Conservation (phyloP, 1,140 invertebrate genomes). For the Nasonia giraulti region DNA sequence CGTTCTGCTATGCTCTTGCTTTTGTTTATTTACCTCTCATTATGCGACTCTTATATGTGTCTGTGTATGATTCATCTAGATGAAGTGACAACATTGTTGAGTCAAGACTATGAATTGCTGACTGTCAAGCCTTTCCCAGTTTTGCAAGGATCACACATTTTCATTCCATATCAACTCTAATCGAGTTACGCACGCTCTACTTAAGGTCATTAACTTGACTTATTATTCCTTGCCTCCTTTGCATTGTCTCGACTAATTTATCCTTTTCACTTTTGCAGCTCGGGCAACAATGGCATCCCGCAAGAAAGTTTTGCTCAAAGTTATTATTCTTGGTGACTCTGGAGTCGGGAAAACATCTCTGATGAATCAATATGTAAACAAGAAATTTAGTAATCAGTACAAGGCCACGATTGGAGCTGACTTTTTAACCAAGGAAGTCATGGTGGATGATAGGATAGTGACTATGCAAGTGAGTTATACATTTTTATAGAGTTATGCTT, state of each 20-base stretch:
- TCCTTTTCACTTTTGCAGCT: slow-evolving; percentile 46
- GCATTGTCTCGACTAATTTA: not conserved
- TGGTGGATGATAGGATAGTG: slow-evolving; percentile 98
- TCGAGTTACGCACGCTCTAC: not conserved
- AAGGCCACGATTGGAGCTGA: slow-evolving; percentile 99
- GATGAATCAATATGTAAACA: slow-evolving; percentile 99
- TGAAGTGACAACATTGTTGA: slow-evolving; percentile 12
- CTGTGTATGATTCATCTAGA: slow-evolving; percentile 35
- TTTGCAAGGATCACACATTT: not conserved
- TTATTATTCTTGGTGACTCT: slow-evolving; percentile 98
- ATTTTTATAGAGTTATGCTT: slow-evolving; percentile 6
- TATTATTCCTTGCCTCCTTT: not conserved
- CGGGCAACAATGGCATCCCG: slow-evolving; percentile 87
- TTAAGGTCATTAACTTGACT: not conserved
- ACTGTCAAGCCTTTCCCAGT: not conserved
- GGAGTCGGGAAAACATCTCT: slow-evolving; percentile 99
- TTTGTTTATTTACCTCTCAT: not conserved
- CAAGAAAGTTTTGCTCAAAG: slow-evolving; percentile 97
- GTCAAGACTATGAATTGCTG: slow-evolving; percentile 17
- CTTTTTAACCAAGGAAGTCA: slow-evolving; percentile 99
- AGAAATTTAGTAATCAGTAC: slow-evolving; percentile 99
- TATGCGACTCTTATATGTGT: not conserved
- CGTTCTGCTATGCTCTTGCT: not conserved
- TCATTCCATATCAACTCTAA: not conserved
- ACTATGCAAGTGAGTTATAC: slow-evolving; percentile 92